Evolutionary conservation across 1,140 invertebrate genomes (phyloP), one percentile per base, ranked within the genome.

Genomic region (Heliconius hewitsoni): DNA sequence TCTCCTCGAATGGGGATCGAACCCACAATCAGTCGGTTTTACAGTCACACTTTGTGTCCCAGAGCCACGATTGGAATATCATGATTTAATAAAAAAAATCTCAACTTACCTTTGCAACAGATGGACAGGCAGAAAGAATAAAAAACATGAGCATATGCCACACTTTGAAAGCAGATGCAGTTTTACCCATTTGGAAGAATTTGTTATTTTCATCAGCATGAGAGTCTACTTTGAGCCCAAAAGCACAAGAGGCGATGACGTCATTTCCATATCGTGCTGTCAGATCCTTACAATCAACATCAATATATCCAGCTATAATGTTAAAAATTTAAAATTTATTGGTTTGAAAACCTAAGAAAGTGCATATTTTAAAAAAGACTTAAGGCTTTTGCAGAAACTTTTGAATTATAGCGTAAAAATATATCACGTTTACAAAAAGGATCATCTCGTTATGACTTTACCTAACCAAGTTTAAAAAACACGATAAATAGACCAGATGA

Each of bases 241-340:
- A 66, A 13, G 60, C 60, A 0, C 96, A 72, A 0, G 71, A 72
- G 18, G 71, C 71, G 19, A 72, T 72, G 18, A 72, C 71, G n/a
- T 72, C 71, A 27, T n/a, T 72, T 3, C 34, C 71, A 72, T 72
- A 72, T 4, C 71, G 71, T 19, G 71, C 30, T 39, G 71, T 72
- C 18, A 95, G 82, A 72, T 96, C 95, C 73, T 95, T 96, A 74
- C 93, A 83, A 27, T 96, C 95, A 8, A 96, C 34, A 18, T 95
- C 93, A 19, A 91, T 71, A 30, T 85, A 81, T 23, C 74, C 79
- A 39, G 70, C 89, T 91, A 60, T 11, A 52, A 52, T 52, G 18
- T 6, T 19, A 19, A 46, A 46, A 46, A 46, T 46, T 16, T 46
- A 0, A 16, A 13, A 46, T 46, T 16, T 16, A 46, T 46, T 46